A percentile compares a stretch with the other conserved stretches of the same genome.
These are phyloP conservation scores for Trachythela sp. DNA, from an alignment of 64 coral and sea anemone species.

Conservation along the genomic window DNA sequence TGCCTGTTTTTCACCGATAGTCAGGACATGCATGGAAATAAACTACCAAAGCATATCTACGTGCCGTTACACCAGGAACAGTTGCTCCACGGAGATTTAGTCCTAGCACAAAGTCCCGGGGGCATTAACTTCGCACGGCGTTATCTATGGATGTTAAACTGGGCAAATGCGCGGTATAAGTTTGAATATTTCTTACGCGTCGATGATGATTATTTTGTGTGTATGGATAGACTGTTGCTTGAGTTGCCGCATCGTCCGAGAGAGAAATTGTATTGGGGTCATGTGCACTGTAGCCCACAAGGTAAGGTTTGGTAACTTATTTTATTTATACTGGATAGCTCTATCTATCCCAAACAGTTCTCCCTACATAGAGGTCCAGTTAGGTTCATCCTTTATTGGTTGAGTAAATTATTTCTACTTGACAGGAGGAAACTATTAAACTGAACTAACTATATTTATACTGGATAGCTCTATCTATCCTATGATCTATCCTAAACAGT, in stretches of 20 bases:
- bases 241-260: conserved; percentile 58
- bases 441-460: too few species aligned
- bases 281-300: conserved; percentile 57
- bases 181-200: conserved; percentile 86
- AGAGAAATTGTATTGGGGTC: conserved; percentile 79
- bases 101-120: conserved; percentile 60
- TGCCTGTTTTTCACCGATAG: conserved; percentile 87
- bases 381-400: too few species aligned
- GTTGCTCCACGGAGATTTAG: conserved; percentile 46
- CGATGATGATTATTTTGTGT: conserved; percentile 92
- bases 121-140: conserved; percentile 75
- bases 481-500: too few species aligned
- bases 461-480: too few species aligned
- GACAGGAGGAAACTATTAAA: too few species aligned
- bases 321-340: too few species aligned
- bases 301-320: not conserved
- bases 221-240: conserved; percentile 59
- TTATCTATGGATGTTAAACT: conserved; percentile 72
- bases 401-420: too few species aligned
- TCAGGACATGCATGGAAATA: conserved; percentile 46
- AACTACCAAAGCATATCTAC: not conserved
- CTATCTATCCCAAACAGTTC: too few species aligned
- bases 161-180: conserved; percentile 52
- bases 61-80: conserved; percentile 54
- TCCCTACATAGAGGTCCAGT: too few species aligned